A percentile compares a stretch with the other conserved stretches of the same genome.
phyloP scores from a whole-genome alignment of 2,797 vertebrate genomes.

The Spheniscus humboldti region DNA sequence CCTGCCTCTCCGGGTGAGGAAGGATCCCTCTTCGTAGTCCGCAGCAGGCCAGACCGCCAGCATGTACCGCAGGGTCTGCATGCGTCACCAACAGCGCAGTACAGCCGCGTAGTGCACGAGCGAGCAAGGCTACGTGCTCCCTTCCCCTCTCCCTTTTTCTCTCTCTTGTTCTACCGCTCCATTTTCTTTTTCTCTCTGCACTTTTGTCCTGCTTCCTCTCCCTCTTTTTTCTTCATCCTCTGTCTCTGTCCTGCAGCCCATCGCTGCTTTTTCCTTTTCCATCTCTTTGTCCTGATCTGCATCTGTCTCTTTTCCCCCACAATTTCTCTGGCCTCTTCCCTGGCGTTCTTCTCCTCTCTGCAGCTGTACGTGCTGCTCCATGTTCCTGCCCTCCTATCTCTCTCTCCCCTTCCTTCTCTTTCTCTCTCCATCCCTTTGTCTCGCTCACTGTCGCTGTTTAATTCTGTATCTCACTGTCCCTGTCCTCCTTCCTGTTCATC shows the following conservation, averaged over 20 bases:
- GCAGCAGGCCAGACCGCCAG: too few relatives aligned
- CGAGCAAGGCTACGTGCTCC: neutral
- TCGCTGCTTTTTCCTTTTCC: too few relatives aligned
- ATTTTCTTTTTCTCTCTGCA: neutral
- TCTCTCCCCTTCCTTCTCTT: neutral
- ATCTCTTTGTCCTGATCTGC: neutral
- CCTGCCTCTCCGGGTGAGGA: too few relatives aligned
- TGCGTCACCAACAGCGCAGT: too few relatives aligned
- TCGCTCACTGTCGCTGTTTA: neutral
- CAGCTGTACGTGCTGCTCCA: fast-evolving
- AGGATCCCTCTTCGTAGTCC: too few relatives aligned
- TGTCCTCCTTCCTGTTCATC: too few relatives aligned
- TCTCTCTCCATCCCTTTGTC: neutral
- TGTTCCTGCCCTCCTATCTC: neutral
- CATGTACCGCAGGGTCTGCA: too few relatives aligned
- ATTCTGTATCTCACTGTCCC: neutral
- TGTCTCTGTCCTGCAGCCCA: too few relatives aligned
- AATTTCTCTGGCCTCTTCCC: neutral
- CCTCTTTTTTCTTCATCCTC: neutral
- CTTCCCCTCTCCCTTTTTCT: neutral
- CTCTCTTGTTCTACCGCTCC: neutral
- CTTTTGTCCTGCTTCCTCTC: neutral
- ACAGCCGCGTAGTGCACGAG: too few relatives aligned
- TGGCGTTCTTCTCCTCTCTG: neutral
- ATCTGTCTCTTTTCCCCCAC: neutral